Base-by-base conservation (phyloP, 2,113 vertebrate genomes). In the Blennius ocellaris region DNA sequence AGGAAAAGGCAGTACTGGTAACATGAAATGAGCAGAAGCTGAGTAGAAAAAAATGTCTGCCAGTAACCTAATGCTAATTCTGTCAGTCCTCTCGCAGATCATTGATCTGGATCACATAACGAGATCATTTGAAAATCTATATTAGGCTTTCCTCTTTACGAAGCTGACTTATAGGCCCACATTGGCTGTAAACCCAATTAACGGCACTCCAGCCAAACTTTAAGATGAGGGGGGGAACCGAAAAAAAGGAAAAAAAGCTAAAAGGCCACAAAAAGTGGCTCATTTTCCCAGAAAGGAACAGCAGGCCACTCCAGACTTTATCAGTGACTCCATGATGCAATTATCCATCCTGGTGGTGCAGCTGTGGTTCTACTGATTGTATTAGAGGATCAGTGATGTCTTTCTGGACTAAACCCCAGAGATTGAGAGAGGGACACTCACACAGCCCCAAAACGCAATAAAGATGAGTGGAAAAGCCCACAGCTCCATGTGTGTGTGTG, bases 251-350 rank as follows among this genome's bases (percentile, higher is more conserved):
- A 11, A 47, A 73, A 48, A 53, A 21, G 9, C 63, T 61, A 63
- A 82, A 78, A 83, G 52, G 73, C 73, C 64, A 66, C 52, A 77
- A 84, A 78, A 85, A 76, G 74, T 54, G 69, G 17, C 81, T 76
- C 63, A 49, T 87, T 69, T 87, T 87, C 85, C 81, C 83, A 86
- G 86, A 92, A 88, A 84, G 84, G 65, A 75, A 49, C 82, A 90
- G 86, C 86, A 86, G 81, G 89, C 83, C 78, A 77, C 86, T 87
- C 84, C 78, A 88, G 87, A 88, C 85, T 89, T 89, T 87, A 90
- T 92, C 89, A 87, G 78, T 87, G 87, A 89, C 83, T 89, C 80
- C 76, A 74, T 92, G 85, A 92, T 91, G 83, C 88, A 92, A 91
- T 92, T 92, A 92, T 81, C 72, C 78, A 40, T 79, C 68, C 52